Base-by-base conservation (phyloP, 2,113 vertebrate species). In the Lonchura striata region DNA sequence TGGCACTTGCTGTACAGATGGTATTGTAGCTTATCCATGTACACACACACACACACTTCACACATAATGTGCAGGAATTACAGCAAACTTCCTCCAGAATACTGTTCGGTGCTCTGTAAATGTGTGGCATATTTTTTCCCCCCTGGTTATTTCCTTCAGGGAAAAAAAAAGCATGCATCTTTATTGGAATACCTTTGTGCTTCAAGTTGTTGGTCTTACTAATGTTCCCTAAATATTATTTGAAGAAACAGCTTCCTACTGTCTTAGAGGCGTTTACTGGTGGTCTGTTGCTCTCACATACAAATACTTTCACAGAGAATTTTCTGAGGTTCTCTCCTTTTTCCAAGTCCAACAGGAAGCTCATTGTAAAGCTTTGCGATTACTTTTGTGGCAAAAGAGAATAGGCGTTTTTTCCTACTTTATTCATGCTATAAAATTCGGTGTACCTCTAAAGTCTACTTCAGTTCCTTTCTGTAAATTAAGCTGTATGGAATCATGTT, bases 401-500 rank as follows among this genome's bases (percentile, higher is more conserved):
- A 86, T 94, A 94, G 94, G 52, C 14, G 79, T 94, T 87, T 95
- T 95, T 95, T 82, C 74, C 71, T 88, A 85, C 94, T 89, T 96
- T 96, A 94, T 97, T 97, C 87, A 59, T 16, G 2, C 49, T 82
- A 7, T 93, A 77, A 94, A 92, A 93, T 92, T 52, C 54, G 46
- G 3, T 56, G 86, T 22, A 39, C 80, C 76, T 77, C 91, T 49
- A 65, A 92, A 88, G 76, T 83, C 87, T 96, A 15, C 71, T 76
- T 94, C 37, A 91, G 92, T 95, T 88, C 78, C 94, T 91, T 90
- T 97, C 77, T 82, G 93, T 81, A 96, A 97, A 98, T 97, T 88
- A 96, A 97, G 95, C 96, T 92, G 77, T 94, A 85, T 42, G 30
- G 95, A 90, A 89, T 96, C 68, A 54, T 91, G 76, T 94, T 96